A percentile compares a stretch with the other conserved stretches of the same genome.
phyloP scores from a whole-genome alignment of 2,797 vertebrate species.

The Sorex maritimensis region DNA sequence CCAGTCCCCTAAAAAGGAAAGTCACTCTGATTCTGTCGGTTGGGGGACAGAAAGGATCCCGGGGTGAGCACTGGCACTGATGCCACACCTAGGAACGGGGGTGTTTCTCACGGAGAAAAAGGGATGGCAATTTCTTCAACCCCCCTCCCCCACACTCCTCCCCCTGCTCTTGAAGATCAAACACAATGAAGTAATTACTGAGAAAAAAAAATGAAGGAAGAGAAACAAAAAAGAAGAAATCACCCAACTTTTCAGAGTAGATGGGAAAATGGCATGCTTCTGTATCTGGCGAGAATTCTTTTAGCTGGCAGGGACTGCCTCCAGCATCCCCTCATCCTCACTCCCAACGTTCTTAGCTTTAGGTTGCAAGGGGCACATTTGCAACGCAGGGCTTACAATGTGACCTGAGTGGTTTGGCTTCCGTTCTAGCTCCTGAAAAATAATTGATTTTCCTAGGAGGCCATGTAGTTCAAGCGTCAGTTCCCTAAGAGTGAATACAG shows the following conservation, averaged over 20 bases:
- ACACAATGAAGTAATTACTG: background rate
- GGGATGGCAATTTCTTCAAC: too few relatives aligned
- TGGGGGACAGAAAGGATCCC: background rate
- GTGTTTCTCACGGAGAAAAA: background rate
- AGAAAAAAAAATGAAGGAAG: background rate
- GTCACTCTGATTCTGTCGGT: background rate
- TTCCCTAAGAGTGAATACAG: background rate
- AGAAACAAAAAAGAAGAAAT: background rate
- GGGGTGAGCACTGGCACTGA: background rate
- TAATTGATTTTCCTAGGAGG: conserved; percentile 2
- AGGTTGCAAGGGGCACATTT: background rate
- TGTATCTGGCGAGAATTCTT: background rate
- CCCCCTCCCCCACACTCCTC: too few relatives aligned
- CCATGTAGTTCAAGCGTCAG: background rate
- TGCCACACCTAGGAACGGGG: background rate
- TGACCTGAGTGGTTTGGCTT: background rate
- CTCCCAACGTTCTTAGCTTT: background rate
- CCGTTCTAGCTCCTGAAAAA: conserved; percentile 15
- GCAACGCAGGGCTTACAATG: background rate
- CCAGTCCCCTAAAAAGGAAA: conserved; percentile 1
- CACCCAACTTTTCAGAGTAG: background rate
- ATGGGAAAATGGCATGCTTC: background rate
- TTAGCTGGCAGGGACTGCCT: background rate
- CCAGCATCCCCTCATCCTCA: background rate
- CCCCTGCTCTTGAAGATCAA: background rate